Base-by-base conservation (phyloP, 2,888 invertebrate genomes). In the Parascotia fuliginaria region DNA sequence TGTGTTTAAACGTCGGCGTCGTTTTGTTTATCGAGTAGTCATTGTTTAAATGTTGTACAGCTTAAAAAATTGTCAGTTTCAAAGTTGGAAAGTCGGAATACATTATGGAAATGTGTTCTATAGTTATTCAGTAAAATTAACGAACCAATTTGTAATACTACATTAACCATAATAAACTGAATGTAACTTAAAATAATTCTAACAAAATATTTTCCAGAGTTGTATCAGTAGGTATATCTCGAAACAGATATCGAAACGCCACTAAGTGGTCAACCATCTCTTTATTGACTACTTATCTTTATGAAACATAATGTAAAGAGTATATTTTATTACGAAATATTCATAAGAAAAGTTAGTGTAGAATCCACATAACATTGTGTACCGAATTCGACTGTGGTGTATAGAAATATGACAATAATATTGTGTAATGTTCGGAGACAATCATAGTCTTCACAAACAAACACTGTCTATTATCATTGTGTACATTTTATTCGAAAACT, bases 271-370 rank as follows among this genome's bases (percentile, higher is more conserved):
- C 47, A 52, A 49, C 47, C 27, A 33, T 55, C 43, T 53, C 44
- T 38, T 42, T 64, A 47, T 53, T 65, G 63, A 55, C 57, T 45
- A 59, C 50, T 61, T 55, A 56, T 36, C 34, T 61, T 32, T 64
- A 62, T 60, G 61, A 58, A 60, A 47, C 42, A 50, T 65, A 55
- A 62, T 59, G 40, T 64, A 55, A 55, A 65, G 33, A 70, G 60
- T 62, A 65, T 73, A 73, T 73, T 71, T 73, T 73, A 67, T 60
- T 73, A 73, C 59, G 48, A 65, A 60, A 60, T 67, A 66, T 67
- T 70, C 60, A 43, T 67, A 70, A 58, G 60, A 46, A 41, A 44
- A 27, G 16, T 43, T 60, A 58, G 46, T 41, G 41, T 62, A 62
- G 51, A 56, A 11, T 44, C 32, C 44, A 60, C 49, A 36, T 46